Evolutionary conservation across 2,113 vertebrate genomes (phyloP), one percentile per base, ranked within the genome.

Genomic region (Lipophrys pholis): DNA sequence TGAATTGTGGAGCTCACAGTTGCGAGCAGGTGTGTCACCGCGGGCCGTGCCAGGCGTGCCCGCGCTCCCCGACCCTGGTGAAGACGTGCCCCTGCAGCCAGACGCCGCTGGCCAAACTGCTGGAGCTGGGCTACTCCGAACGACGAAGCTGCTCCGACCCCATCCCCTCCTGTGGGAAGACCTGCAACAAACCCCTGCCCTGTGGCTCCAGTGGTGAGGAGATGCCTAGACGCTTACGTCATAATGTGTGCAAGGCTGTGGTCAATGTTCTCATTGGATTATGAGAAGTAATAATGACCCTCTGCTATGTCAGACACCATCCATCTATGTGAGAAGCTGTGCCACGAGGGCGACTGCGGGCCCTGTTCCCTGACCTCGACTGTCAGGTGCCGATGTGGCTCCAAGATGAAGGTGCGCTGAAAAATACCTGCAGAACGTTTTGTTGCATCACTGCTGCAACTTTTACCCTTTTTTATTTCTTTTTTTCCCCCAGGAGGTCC

Each of bases 111-210:
- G 89, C 89, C 86, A 98, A 98, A 57, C 94, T 99, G 48, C 80
- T 99, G 77, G 97, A 99, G 62, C 87, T 96, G 59, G 97, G 97
- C 68, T 96, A 96, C 73, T 65, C 90, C 3, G 94, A 97, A 75
- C 93, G 97, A 60, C 93, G 90, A 70, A 73, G 89, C 69, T 99
- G 98, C 90, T 95, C 95, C 6, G 97, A 99, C 75, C 95, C 96
- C 49, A 94, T 99, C 60, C 95, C 97, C 1, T 96, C 98, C 0
- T 99, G 98, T 76, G 96, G 97, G 65, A 97, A 97, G 93, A 97
- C 95, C 0, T 99, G 98, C 84, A 95, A 94, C 92, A 96, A 95
- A 71, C 96, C 96, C 11, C 91, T 99, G 64, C 89, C 95, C 55
- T 99, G 98, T 63, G 96, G 97, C 60, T 97, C 96, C 61, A 92